A percentile compares a stretch with the other conserved stretches of the same genome.
These are phyloP conservation scores for Mizuhopecten yessoensis DNA, from an alignment of 1,140 invertebrate species.

Conservation along the genomic window DNA sequence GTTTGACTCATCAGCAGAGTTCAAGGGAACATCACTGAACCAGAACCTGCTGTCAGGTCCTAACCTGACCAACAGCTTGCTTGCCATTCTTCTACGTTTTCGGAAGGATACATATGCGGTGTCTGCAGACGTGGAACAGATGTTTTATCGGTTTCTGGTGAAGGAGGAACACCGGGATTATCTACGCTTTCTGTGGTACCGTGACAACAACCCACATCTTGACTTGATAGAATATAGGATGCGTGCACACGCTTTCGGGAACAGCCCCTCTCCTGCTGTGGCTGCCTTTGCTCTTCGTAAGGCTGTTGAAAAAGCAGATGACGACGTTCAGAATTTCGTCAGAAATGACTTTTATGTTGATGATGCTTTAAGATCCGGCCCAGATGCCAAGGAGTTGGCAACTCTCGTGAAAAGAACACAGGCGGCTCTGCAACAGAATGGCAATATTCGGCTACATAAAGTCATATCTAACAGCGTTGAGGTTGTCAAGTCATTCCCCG, in stretches of 20 bases:
- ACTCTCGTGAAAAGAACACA: too few relatives aligned
- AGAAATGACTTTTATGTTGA: constrained; percentile 61
- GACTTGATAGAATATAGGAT: constrained; percentile 56
- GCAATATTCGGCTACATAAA: constrained; percentile 48
- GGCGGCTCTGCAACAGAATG: neutral
- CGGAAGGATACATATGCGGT: constrained; percentile 59
- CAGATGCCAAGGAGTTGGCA: too few relatives aligned
- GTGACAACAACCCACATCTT: constrained; percentile 45
- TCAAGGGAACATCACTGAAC: constrained; percentile 68
- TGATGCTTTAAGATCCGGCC: constrained; percentile 4
- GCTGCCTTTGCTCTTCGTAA: constrained; percentile 53
- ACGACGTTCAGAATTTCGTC: constrained; percentile 53
- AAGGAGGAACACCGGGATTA: constrained; percentile 48
- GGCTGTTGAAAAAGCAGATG: neutral
- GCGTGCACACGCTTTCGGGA: constrained; percentile 61
- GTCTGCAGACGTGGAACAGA: constrained; percentile 57
- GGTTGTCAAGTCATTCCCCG: constrained; percentile 36
- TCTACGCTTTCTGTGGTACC: constrained; percentile 48
- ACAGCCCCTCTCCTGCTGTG: constrained; percentile 47
- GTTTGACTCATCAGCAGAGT: constrained; percentile 53
- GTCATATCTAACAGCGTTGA: constrained; percentile 32
- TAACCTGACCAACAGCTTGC: constrained; percentile 75
- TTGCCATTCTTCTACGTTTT: constrained; percentile 66
- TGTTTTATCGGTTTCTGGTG: constrained; percentile 55
- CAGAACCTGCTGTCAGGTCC: constrained; percentile 70